These are phyloP conservation scores for Amphiprion clarkii DNA, from an alignment of 2,797 vertebrate species.

Conservation along the genomic window DNA sequence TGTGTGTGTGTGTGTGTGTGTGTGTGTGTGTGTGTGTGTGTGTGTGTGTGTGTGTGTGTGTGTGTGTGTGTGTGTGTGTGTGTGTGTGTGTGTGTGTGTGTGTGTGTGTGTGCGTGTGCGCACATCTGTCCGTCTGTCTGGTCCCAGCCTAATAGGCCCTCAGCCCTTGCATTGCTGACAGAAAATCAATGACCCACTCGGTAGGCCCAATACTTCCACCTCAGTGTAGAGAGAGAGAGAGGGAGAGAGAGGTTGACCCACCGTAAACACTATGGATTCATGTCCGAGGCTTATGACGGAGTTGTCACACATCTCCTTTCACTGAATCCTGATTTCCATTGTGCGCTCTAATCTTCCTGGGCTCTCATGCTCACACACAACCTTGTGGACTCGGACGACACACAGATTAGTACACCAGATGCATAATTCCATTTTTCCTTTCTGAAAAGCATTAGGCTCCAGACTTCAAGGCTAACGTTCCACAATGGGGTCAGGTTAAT, in stretches of 20 bases:
- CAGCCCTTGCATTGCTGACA: slow-evolving; percentile 76
- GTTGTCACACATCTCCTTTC: slow-evolving; percentile 69
- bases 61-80: too few species aligned
- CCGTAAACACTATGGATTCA: slow-evolving; percentile 68
- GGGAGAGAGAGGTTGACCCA: slow-evolving; percentile 42
- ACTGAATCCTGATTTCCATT: slow-evolving; percentile 67
- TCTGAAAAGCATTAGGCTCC: slow-evolving; percentile 47
- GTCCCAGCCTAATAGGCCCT: slow-evolving; percentile 74
- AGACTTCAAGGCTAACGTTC: slow-evolving; percentile 26
- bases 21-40: too few species aligned
- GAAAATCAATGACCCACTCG: slow-evolving; percentile 80
- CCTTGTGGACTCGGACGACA: slow-evolving; percentile 15
- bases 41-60: too few species aligned
- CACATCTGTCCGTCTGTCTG: slow-evolving; percentile 64
- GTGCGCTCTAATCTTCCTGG: slow-evolving; percentile 60
- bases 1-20: background rate
- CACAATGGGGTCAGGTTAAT: slow-evolving; percentile 53
- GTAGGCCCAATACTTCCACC: slow-evolving; percentile 70
- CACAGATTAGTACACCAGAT: slow-evolving; percentile 56
- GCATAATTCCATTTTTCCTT: slow-evolving; percentile 28
- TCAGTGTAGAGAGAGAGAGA: slow-evolving; percentile 53
- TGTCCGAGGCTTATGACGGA: slow-evolving; percentile 64
- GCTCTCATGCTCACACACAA: slow-evolving; percentile 23
- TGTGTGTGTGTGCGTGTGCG: slow-evolving; percentile 14
- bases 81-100: too few species aligned